Evolutionary conservation across 2,888 invertebrate species (phyloP), one percentile per base, ranked within the genome.

Genomic region (Pachliopta kotzebuea): DNA sequence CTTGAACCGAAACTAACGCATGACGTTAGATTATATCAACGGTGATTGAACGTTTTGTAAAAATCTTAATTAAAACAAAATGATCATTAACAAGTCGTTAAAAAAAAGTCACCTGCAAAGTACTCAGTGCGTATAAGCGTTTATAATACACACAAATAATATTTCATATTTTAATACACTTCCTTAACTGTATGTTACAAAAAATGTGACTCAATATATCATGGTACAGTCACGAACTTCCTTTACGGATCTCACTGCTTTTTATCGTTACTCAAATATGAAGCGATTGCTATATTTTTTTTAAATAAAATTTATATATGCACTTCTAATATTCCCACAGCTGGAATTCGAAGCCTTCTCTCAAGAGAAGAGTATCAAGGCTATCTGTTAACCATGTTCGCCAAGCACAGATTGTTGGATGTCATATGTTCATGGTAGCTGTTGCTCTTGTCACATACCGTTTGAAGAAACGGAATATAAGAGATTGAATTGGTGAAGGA

Each of bases 1-100:
- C 14, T 37, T 37, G 37, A 11, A 14, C 37, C 14, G 14, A 37
- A 64, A 60, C 55, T 52, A 64, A 21, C 56, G 37, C 52, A 31
- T 56, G 56, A 64, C 56, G 56, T 60, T 64, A 50, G 60, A 64
- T 64, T 56, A 52, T 64, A 64, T 64, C 64, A 56, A 21, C 14
- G 21, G 52, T 64, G 64, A 64, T 64, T 64, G 64, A 64, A 52
- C 56, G 60, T 64, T 64, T 64, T 56, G 64, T 64, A 52, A 60
- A 64, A 60, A 52, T 56, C 18, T 52, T 64, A 64, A 60, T 64
- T 60, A 64, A 64, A 64, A 60, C 60, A 56, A 56, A 64, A 64
- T 56, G 56, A 64, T 64, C 64, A 60, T 64, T 64, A 64, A 49
- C 60, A 31, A 60, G 37, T 52, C 26, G 56, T 56, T 60, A 60